These are phyloP conservation scores for Drosophila elegans DNA, from an alignment of 1,140 invertebrate species.

Conservation along the genomic window DNA sequence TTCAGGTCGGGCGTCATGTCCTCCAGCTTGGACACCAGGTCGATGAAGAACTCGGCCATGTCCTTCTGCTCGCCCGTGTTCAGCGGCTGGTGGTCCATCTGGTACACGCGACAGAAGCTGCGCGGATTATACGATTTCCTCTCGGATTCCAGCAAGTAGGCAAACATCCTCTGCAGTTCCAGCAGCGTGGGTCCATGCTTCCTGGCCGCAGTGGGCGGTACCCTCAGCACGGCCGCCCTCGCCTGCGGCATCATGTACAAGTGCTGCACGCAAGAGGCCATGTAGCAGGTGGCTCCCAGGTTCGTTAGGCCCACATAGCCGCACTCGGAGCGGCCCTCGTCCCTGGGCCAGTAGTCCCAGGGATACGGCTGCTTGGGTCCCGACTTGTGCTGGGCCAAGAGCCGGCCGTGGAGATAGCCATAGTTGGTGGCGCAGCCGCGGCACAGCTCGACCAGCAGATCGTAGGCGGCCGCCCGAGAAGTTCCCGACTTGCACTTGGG, in stretches of 20 bases:
- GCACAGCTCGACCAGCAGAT: constrained; percentile 94
- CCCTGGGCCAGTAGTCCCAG: constrained; percentile 99
- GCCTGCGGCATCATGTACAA: constrained; percentile 98
- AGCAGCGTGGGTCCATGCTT: constrained; percentile 93
- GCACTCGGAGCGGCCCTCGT: constrained; percentile 96
- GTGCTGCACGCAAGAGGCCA: constrained; percentile 98
- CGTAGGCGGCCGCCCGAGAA: constrained; percentile 94
- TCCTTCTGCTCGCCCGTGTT: constrained; percentile 99
- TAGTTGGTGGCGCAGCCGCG: constrained; percentile 95
- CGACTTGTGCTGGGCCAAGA: constrained; percentile 94
- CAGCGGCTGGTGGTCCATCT: constrained; percentile 97
- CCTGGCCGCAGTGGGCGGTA: constrained; percentile 87
- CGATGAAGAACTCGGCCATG: constrained; percentile 99
- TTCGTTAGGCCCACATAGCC: constrained; percentile 98
- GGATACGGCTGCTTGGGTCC: constrained; percentile 93
- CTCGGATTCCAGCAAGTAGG: constrained; percentile 96
- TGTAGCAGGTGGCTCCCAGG: constrained; percentile 97
- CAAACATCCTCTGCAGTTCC: constrained; percentile 97
- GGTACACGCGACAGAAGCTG: constrained; percentile 98
- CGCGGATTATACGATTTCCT: constrained; percentile 97
- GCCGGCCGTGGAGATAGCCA: constrained; percentile 91
- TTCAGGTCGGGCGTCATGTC: constrained; percentile 97
- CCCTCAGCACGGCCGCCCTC: constrained; percentile 90
- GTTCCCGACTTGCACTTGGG: constrained; percentile 97
- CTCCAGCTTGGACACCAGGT: constrained; percentile 97